Base-by-base conservation (phyloP, 2,888 invertebrate genomes). In the Ariolimax columbianus region DNA sequence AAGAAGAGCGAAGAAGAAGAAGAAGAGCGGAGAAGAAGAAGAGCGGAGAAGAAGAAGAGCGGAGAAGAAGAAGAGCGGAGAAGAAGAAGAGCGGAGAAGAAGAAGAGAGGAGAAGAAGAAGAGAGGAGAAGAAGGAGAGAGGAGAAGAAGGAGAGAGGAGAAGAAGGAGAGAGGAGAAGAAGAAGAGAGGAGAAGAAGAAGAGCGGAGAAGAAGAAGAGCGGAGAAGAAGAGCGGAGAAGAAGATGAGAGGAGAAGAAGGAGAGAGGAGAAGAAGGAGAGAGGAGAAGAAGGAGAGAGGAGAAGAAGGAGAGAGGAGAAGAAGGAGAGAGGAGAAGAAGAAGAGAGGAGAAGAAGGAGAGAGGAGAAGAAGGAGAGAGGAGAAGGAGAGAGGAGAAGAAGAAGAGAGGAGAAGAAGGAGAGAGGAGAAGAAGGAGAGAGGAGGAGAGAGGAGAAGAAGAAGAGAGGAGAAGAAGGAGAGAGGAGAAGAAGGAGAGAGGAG, bases 261-360 rank as follows among this genome's bases (percentile, higher is more conserved):
- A 14, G 40, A 59, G 17, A 26, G 26, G 40, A 77, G 75, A 77
- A 51, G 59, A 9, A 47, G 47, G 47, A 47, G 47, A 68, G 68
- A 36, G 36, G 66, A 11, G 33, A 38, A 79, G 47, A 75, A 33
- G 63, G 75, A 63, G 26, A 70, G 59, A 70, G 47, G 59, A 79
- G 84, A 85, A 59, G 59, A 75, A 73, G 40, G 63, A 77, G 51
- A 55, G 70, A 73, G 59, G 23, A n/a, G 70, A 70, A 30, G 81
- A 68, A 83, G 43, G 26, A 4, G 17, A 33, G 17, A 33, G 9
- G 33, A 14, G 33, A 66, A 14, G 33, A 17, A 3, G 33, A 33
- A 6, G 17, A 66, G 33, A 7, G 17, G 33, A 59, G 11, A 59
- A 19, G n/a, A 14, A 26, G 19, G n/a, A 59, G 59, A 26, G 4